Evolutionary conservation across 2,797 vertebrate species (phyloP), one percentile per base, ranked within the genome.

Genomic region (Hemibagrus guttatus): DNA sequence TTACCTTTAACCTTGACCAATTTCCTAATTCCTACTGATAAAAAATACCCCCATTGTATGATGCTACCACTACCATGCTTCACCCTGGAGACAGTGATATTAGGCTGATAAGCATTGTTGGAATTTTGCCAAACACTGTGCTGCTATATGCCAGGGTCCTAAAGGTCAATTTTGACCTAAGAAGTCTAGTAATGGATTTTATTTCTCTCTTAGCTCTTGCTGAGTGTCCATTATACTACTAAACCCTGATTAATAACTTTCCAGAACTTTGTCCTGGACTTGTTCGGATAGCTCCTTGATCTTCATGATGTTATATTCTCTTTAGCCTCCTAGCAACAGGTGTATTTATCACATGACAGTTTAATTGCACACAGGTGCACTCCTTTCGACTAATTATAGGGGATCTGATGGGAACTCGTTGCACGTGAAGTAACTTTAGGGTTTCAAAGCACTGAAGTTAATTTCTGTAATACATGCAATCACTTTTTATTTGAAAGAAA

Each of bases 351-450:
- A 35, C 13, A 4, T 14, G 42, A n/a, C 46, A 28, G 26, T 52
- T 52, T 75, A 75, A 52, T 75, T 75, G 72, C 49, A 75, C 72
- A 17, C 46, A 75, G 19, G 46, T 75, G 72, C 46, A 31, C 75
- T 78, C 28, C n/a, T 31, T 19, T 56, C 16, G 11, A 28, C 49
- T 54, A 76, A 19, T 56, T 56, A 56, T 58, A 58, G 5, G 9
- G 11, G 17, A 21, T 56, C 17, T 31, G 8, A 58, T 31, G 17
- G 52, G 28, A 58, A 78, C 75, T 74, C 5, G 2, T 14, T n/a
- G 23, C 71, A n/a, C 46, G 6, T 13, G 23, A 52, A n/a, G 4
- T 52, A 74, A 16, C 23, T 13, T 74, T 13, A 46, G 9, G 71
- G 71, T 16, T 74, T 52, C 46, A n/a, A 1, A 74, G 71, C 42